phyloP scores from a whole-genome alignment of 2,113 vertebrate species.

The Hemicordylus capensis region DNA sequence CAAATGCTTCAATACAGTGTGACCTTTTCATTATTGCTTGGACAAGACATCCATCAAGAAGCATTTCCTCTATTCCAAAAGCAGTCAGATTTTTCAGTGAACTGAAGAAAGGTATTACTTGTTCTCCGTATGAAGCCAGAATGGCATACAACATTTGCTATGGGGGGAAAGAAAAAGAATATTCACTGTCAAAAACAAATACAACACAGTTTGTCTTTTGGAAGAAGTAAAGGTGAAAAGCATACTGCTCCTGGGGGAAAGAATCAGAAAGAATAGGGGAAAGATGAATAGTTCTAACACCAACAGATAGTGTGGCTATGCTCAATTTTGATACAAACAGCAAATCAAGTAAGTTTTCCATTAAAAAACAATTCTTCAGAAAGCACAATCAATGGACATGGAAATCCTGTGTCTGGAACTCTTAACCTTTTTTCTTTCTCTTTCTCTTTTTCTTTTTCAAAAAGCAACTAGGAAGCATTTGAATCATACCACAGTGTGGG shows the following conservation, averaged over 20 bases:
- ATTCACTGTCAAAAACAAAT: conserved; percentile 29
- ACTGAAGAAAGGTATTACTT: conserved; percentile 11
- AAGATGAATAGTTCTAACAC: background rate
- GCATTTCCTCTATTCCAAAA: conserved; percentile 38
- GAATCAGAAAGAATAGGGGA: background rate
- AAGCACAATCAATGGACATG: too few species aligned
- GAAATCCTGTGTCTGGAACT: too few species aligned
- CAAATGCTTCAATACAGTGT: conserved; percentile 46
- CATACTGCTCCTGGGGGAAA: background rate
- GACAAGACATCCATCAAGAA: conserved; percentile 63
- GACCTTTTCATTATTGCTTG: conserved; percentile 69
- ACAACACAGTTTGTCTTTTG: conserved; percentile 33
- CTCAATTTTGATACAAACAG: too few species aligned
- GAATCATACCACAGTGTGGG: too few species aligned
- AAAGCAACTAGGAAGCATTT: too few species aligned
- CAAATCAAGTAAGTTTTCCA: background rate
- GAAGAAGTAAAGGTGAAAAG: conserved; percentile 26
- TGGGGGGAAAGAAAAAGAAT: too few species aligned
- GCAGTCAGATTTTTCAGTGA: conserved; percentile 29
- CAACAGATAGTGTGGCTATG: background rate
- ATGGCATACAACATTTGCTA: conserved; percentile 28
- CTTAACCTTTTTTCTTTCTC: too few species aligned
- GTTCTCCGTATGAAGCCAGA: conserved; percentile 27
- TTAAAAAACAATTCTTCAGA: background rate
- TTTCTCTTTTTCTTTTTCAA: too few species aligned